Evolutionary conservation across 2,888 invertebrate genomes (phyloP), one percentile per base, ranked within the genome.

Genomic region (Agonopterix arenella): DNA sequence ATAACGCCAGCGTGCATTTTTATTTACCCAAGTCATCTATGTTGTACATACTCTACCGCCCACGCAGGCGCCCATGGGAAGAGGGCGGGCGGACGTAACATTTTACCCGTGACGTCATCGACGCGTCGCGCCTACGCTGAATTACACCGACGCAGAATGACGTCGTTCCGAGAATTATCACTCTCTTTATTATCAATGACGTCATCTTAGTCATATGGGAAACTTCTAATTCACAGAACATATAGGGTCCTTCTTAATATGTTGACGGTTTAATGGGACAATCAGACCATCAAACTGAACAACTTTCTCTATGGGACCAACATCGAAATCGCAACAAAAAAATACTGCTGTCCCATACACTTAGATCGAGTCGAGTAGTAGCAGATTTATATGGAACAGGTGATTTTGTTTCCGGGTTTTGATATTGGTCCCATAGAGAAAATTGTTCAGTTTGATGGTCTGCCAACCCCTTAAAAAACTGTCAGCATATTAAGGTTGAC

Each of bases 71-170:
- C 55, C 57, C 58, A 59, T 60, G 58, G 63, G 62, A 59, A 58
- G 66, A 61, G 61, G 61, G 66, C 58, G 54, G 62, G 69, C 28
- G 28, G 28, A 28, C 28, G 28, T 66, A 72, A 68, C 73, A 68
- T 73, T 73, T 69, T 69, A 57, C 81, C 86, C 65, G 83, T 89
- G 86, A 88, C 88, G 88, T 88, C 85, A 86, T 55, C 60, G 60
- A 55, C 64, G 68, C 78, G 76, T 76, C 75, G 74, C 76, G 73
- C 84, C 84, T 80, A 84, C 84, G 76, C 49, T 78, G 54, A 52
- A 62, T 54, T 58, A 59, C 65, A 69, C 79, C 76, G 66, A 78
- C 79, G 76, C 72, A 57, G 54, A 52, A 64, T 85, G 80, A 84
- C 84, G 83, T 83, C 72, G 74, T 59, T 64, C 60, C 58, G 62